Base-by-base conservation (phyloP, 2,797 vertebrate genomes). In the Scleropages formosus region DNA sequence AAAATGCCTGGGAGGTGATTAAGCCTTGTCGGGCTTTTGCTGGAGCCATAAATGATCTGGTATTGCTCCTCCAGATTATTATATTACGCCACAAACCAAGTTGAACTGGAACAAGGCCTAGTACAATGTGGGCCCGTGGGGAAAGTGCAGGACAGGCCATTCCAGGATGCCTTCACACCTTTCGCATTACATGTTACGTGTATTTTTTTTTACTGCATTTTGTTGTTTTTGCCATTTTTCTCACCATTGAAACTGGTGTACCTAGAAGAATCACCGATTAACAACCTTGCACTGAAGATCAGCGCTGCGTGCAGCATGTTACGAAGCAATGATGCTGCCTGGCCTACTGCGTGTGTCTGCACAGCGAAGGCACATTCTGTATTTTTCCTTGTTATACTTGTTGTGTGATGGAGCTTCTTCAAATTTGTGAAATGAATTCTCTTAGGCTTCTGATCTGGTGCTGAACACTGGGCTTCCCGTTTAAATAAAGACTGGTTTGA, bases 1-100 rank as follows among this genome's bases (percentile, higher is more conserved):
- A 73, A 72, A 66, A 63, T 31, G 31, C 39, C 53, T 59, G 16
- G 22, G 70, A 62, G 76, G 62, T 72, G 71, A 67, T 77, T 67
- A 77, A 73, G 62, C 27, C 51, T 66, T 59, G 51, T 49, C 26
- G 56, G 8, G 31, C 15, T 10, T 63, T 27, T 59, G 51, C 63
- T 8, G 16, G 61, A 12, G 49, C 56, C 56, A 24, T 20, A 53
- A 62, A 77, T 63, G 62, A 77, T 20, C 20, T 49, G 27, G 44
- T 4, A 22, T 9, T 39, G 16, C 49, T 59, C 4, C 72, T 53
- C 22, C 6, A 3, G 8, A 60, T 74, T 51, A 64, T 74, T 24
- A 64, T n/a, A 47, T 69, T 46, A 75, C 26, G 39, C 6, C 18
- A 44, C 18, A 27, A 12, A 26, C 69, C 24, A 20, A 59, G 51